These are phyloP conservation scores for Cephus runcator DNA, from an alignment of 2,888 invertebrate species.

Conservation along the genomic window DNA sequence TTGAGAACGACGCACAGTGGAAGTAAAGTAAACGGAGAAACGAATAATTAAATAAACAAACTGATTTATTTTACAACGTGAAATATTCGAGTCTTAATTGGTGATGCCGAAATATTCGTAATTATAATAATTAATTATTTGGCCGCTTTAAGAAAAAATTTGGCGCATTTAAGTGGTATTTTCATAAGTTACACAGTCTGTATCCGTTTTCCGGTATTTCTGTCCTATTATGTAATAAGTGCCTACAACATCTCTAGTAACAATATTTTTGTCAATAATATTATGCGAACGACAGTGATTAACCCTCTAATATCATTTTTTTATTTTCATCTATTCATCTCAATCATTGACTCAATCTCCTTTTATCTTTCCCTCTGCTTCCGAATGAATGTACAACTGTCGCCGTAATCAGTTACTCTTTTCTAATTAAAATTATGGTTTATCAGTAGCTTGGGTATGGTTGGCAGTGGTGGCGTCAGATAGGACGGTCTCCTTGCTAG, in stretches of 20 bases:
- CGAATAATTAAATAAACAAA: slow-evolving; percentile 40
- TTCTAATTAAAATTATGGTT: slow-evolving; percentile 43
- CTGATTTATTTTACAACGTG: slow-evolving; percentile 48
- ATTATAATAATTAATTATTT: not conserved
- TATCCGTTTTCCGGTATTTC: slow-evolving; percentile 1
- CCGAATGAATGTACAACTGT: no score
- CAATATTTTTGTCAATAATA: slow-evolving; percentile 19
- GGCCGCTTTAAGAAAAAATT: no score
- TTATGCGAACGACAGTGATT: slow-evolving; percentile 14
- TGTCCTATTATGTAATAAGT: slow-evolving; percentile 7
- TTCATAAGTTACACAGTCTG: slow-evolving; percentile 13
- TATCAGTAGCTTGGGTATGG: slow-evolving; percentile 57
- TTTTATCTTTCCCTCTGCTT: not conserved
- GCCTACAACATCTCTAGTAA: slow-evolving; percentile 18
- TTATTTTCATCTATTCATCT: not conserved
- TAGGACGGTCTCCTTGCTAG: slow-evolving; percentile 64
- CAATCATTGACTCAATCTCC: slow-evolving; percentile 11
- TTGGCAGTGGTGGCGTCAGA: slow-evolving; percentile 62
- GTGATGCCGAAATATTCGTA: slow-evolving; percentile 58
- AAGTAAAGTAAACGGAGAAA: slow-evolving; percentile 31
- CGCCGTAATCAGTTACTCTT: not conserved
- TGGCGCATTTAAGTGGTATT: no score
- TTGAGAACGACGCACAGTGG: slow-evolving; percentile 23
- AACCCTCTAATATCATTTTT: slow-evolving; percentile 14
- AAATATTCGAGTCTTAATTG: slow-evolving; percentile 41